phyloP scores from a whole-genome alignment of 2,888 invertebrate species.

The Yponomeuta evonymella region DNA sequence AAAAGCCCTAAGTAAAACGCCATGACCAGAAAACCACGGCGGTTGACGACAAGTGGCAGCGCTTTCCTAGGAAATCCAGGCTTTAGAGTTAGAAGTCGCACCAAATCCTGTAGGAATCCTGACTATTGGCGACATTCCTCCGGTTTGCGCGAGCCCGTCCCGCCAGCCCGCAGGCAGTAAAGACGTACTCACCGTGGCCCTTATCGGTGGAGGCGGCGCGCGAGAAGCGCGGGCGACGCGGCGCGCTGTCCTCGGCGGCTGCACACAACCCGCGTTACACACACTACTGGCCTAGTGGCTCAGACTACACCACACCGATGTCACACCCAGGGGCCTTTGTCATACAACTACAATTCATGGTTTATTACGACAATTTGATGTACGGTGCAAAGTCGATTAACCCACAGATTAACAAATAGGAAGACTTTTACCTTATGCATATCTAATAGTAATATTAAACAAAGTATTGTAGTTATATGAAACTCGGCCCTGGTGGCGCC shows the following conservation, averaged over 20 bases:
- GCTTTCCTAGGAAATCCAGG: too few species aligned
- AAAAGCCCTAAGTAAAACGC: too few species aligned
- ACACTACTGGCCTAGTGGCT: background rate
- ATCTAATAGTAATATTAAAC: too few species aligned
- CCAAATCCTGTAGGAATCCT: too few species aligned
- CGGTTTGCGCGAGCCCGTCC: background rate
- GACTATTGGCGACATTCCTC: background rate
- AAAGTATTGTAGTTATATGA: background rate
- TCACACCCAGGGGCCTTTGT: background rate
- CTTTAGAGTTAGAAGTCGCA: too few species aligned
- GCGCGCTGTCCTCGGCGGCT: constrained; percentile 47
- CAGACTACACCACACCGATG: constrained; percentile 24
- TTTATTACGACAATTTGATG: too few species aligned
- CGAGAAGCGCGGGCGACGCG: constrained; percentile 71
- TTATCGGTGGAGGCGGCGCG: constrained; percentile 72
- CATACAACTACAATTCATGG: too few species aligned
- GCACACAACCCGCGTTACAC: constrained; percentile 36
- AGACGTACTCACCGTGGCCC: constrained; percentile 56
- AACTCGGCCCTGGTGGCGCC: background rate
- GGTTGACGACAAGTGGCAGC: too few species aligned
- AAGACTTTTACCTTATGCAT: too few species aligned
- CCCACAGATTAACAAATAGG: too few species aligned
- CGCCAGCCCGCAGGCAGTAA: background rate
- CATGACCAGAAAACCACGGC: too few species aligned
- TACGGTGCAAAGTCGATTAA: too few species aligned